Base-by-base conservation (phyloP, 2,113 vertebrate species). In the Nansenia antarctica region DNA sequence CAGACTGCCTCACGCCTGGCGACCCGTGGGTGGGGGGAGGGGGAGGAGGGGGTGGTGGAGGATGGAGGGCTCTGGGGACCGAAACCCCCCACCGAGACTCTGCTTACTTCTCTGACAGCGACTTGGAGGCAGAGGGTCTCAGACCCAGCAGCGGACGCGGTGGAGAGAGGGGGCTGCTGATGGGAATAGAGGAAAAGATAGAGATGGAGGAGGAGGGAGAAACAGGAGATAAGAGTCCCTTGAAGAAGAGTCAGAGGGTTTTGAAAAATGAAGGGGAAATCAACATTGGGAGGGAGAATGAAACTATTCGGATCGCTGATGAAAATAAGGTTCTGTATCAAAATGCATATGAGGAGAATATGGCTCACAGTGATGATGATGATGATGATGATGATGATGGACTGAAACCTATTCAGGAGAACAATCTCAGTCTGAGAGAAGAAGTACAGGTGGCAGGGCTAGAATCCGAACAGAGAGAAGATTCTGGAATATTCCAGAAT, bases 61-160 rank as follows among this genome's bases (percentile, higher is more conserved):
- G 85, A 20, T 93, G 88, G 88, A 90, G 93, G 83, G 88, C 90
- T 65, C 87, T 95, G 47, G 93, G 92, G 65, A 84, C 82, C 20
- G 91, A 93, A 61, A 94, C 85, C 2, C 92, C 92, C 0, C 90
- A 95, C 74, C 76, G 94, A 65, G 94, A 95, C 83, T 95, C 94
- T 3, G 94, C 94, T 29, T 95, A 95, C 71, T 95, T 95, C 83
- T 94, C 93, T 2, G 94, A 95, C 59, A 93, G 88, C 20, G 93
- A 94, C 67, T 91, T 83, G 85, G 93, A 94, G 45, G 80, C 87
- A 4, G 93, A 94, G 0, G 90, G 87, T 73, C 76, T 83, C 20
- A 84, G 92, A 73, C 82, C 87, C 2, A 71, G 79, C 71, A 86
- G 82, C 2, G 59, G 82, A 2, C 82, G 87, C 78, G 82, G 81